phyloP scores from a whole-genome alignment of 2,797 vertebrate genomes.

The Chelmon rostratus region DNA sequence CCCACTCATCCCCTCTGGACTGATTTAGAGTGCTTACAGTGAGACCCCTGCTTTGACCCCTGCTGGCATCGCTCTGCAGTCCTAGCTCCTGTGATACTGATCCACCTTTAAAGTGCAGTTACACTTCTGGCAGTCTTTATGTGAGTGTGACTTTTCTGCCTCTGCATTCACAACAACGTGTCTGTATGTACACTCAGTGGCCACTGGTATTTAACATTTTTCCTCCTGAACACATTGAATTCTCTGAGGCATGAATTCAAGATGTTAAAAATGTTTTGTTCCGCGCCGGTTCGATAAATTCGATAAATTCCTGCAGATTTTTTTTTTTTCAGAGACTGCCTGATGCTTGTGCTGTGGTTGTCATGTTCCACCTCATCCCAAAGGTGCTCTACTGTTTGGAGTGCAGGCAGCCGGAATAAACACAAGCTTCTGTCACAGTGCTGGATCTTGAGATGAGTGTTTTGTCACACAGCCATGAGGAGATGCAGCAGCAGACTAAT shows the following conservation, averaged over 20 bases:
- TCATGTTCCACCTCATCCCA: conserved; percentile 4
- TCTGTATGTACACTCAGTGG: not conserved
- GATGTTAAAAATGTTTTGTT: not conserved
- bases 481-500: not conserved
- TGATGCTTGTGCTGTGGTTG: not conserved
- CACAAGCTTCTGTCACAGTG: conserved; percentile 28
- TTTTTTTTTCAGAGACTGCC: not conserved
- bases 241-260: conserved; percentile 13
- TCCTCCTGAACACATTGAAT: not conserved
- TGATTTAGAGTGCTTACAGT: conserved; percentile 16
- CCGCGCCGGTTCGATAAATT: not conserved
- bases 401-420: conserved; percentile 21
- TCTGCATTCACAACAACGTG: not conserved
- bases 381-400: conserved; percentile 5
- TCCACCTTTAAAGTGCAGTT: conserved; percentile 25
- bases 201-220: conserved; percentile 18
- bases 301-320: conserved; percentile 1
- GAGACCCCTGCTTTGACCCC: conserved; percentile 30
- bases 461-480: not conserved
- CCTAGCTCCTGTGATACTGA: conserved; percentile 24
- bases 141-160: not conserved
- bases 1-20: not conserved
- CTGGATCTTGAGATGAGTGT: not conserved
- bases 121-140: conserved; percentile 12
- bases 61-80: conserved; percentile 16